Conservation (phyloP, 2,797 vertebrate species). For the Apogon hyalosoma region DNA sequence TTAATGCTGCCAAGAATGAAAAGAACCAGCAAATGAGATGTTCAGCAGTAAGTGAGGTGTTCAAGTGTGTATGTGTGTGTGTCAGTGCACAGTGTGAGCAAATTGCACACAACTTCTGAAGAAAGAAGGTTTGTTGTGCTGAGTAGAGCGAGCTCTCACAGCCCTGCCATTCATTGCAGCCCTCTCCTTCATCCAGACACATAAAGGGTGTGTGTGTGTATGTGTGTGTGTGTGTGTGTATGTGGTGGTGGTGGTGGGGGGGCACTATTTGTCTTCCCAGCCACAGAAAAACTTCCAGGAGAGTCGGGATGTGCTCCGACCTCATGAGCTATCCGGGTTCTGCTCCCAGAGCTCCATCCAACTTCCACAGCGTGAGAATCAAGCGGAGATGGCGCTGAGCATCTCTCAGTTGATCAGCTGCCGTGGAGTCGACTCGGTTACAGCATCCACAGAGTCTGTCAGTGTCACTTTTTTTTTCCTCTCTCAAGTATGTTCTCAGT, state of each 20-base stretch:
- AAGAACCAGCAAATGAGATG: constrained; percentile 58
- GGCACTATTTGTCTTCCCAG: constrained; percentile 86
- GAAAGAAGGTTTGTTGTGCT: constrained; percentile 84
- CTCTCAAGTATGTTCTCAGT: constrained; percentile 64
- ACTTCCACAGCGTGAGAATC: constrained; percentile 85
- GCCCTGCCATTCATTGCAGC: constrained; percentile 82
- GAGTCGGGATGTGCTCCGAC: constrained; percentile 83
- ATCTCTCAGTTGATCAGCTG: constrained; percentile 37
- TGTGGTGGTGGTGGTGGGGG: constrained; percentile 57
- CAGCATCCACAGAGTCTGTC: constrained; percentile 50
- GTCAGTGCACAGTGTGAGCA: constrained; percentile 77
- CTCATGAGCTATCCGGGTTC: constrained; percentile 80
- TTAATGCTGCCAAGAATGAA: constrained; percentile 63
- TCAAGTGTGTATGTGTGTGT: constrained; percentile 38
- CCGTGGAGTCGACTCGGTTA: constrained; percentile 39
- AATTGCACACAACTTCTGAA: constrained; percentile 83
- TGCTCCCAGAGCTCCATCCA: constrained; percentile 81
- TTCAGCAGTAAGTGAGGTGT: constrained; percentile 50
- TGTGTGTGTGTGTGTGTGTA: constrained; percentile 51
- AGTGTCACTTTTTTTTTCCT: constrained; percentile 46
- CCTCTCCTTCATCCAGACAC: constrained; percentile 83
- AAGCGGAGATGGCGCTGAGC: constrained; percentile 56
- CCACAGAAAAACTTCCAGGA: constrained; percentile 81
- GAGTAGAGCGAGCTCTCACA: constrained; percentile 84
- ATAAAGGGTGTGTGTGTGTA: constrained; percentile 76